Percentiles rank a stretch among this genome's conserved stretches.
phyloP scores from a whole-genome alignment of 2,113 vertebrate genomes.

The Macaca nemestrina region DNA sequence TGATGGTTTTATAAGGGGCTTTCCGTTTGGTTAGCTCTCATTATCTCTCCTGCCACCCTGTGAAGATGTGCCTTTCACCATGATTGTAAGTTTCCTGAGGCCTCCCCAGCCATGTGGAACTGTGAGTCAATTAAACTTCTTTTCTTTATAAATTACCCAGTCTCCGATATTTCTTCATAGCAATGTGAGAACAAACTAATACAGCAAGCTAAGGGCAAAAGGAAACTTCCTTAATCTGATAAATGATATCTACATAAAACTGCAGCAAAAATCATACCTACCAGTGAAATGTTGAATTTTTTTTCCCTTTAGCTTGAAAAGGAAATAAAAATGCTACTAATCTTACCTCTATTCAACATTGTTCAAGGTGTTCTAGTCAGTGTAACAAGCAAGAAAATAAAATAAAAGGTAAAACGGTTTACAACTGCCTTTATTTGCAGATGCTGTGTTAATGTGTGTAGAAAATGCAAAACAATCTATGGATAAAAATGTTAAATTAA shows the following conservation, averaged over 20 bases:
- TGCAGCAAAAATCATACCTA: not conserved
- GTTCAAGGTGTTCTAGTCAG: not conserved
- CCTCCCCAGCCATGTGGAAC: too few species aligned
- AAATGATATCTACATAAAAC: not conserved
- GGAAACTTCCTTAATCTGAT: not conserved
- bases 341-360: not conserved
- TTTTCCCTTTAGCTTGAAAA: not conserved
- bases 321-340: not conserved
- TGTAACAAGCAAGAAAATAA: not conserved
- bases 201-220: not conserved
- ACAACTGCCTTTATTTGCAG: not conserved
- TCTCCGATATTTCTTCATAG: too few species aligned
- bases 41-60: too few species aligned
- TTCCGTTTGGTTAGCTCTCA: too few species aligned
- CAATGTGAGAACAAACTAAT: too few species aligned
- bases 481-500: not conserved
- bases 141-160: too few species aligned
- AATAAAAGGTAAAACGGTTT: not conserved
- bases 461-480: not conserved
- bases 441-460: not conserved
- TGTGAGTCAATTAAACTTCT: too few species aligned
- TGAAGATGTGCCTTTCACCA: too few species aligned
- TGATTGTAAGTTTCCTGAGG: too few species aligned
- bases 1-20: too few species aligned
- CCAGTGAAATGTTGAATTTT: not conserved